Base-by-base conservation (phyloP, 2,888 invertebrate genomes). In the Hirtodrosophila confusa region DNA sequence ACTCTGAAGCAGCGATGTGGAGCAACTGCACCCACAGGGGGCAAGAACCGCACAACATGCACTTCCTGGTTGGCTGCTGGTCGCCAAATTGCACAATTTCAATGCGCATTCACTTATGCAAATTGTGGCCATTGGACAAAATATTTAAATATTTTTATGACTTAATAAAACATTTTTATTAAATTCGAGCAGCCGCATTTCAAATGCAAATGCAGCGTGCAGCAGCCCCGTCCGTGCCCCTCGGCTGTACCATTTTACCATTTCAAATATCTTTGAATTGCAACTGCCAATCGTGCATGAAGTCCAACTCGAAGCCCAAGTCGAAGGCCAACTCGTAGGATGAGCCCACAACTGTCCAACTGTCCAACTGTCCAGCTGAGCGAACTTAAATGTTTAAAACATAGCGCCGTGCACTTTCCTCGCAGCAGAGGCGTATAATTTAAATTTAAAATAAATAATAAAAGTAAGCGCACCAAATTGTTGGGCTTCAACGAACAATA, bases 231-330 rank as follows among this genome's bases (percentile, higher is more conserved):
- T 6, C 17, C 17, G 17, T 17, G 17, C 17, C 17, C 17, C 17
- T 17, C 17, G 31, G 31, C 31, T 31, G 7, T 31, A 9, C 3
- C 6, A 4, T 31, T 66, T 68, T 67, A 77, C 85, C 78, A 88
- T 86, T 79, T 80, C 72, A 82, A 88, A 82, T 80, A 75, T 75
- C 79, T 82, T 88, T 89, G 88, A 87, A 89, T 85, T 89, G 86
- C 79, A 89, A 89, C 89, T 89, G 87, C 86, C 89, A 89, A 88
- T 89, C 89, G 89, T 89, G 89, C 89, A 87, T 88, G 88, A 89
- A 84, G 66, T 60, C 51, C 57, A 50, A 68, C 57, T 70, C 66
- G 41, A 17, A 39, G 8, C 44, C 61, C 29, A 51, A 66, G 43
- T 53, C 50, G 47, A 64, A 50, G 39, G 23, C 48, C 55, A 56